Conservation (phyloP, 1,140 invertebrate genomes). For the Psix sp. region DNA sequence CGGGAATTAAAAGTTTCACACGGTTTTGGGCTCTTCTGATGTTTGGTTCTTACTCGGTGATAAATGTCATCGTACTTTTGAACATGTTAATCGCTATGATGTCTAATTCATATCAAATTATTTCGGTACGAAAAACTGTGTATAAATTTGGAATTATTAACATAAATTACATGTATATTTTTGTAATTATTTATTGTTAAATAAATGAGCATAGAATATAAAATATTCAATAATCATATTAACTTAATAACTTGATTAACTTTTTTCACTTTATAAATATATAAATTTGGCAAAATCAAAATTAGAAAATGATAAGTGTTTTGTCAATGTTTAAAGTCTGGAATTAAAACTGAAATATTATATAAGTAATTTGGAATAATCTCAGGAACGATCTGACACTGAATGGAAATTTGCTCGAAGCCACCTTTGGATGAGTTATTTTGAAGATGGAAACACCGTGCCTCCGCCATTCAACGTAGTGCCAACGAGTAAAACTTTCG, state of each 20-base stretch:
- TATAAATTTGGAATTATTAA: no score
- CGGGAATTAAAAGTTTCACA: constrained; percentile 91
- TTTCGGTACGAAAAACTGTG: constrained; percentile 85
- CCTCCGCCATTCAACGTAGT: constrained; percentile 93
- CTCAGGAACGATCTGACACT: constrained; percentile 88
- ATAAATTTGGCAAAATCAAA: no score
- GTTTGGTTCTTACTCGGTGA: constrained; percentile 93
- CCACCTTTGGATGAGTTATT: constrained; percentile 95
- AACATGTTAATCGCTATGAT: constrained; percentile 98
- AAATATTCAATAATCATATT: no score
- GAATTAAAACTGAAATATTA: not conserved
- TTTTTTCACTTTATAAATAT: no score
- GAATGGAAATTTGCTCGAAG: constrained; percentile 96
- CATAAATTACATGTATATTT: no score
- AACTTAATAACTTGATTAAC: no score
- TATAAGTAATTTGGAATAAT: constrained; percentile 4
- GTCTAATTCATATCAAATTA: constrained; percentile 95
- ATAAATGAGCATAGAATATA: no score
- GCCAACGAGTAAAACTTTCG: constrained; percentile 84
- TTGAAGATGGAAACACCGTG: constrained; percentile 89
- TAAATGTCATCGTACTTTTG: constrained; percentile 93
- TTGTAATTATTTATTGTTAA: no score
- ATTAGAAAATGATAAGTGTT: no score
- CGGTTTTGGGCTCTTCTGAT: constrained; percentile 91
- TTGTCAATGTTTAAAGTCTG: no score